phyloP scores from a whole-genome alignment of 2,797 vertebrate species.

The Sebastes umbrosus region DNA sequence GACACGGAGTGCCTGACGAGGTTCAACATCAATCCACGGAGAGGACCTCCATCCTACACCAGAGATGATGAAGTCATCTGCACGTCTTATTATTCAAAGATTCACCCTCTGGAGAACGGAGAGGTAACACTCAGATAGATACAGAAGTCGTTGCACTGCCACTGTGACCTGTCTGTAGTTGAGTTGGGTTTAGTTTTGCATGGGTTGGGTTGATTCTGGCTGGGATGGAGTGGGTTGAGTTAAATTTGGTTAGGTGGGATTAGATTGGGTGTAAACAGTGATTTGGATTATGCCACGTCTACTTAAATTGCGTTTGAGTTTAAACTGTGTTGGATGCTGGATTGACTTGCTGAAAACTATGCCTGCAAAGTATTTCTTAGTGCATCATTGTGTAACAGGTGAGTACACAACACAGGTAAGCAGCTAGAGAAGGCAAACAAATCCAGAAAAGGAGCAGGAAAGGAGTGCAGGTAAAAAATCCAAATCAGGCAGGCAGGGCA shows the following conservation, averaged over 20 bases:
- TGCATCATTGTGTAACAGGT: background rate
- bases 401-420: background rate
- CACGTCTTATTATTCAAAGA: constrained; percentile 96
- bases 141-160: background rate
- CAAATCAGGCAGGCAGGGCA: background rate
- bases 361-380: background rate
- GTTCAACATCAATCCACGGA: constrained; percentile 89
- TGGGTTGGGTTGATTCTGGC: background rate
- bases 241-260: background rate
- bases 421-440: background rate
- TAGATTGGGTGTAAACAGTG: background rate
- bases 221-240: background rate
- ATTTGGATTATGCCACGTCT: background rate
- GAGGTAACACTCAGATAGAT: constrained; percentile 84
- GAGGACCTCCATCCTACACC: constrained; percentile 89
- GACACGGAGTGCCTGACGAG: constrained; percentile 93
- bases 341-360: background rate
- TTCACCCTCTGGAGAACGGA: constrained; percentile 96
- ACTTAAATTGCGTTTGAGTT: background rate
- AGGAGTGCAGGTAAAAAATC: background rate
- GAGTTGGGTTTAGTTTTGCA: background rate
- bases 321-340: background rate
- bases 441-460: background rate
- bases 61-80: constrained; percentile 97
- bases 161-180: background rate